Conservation (phyloP, 1,140 invertebrate genomes). For the Hyles euphorbiae region DNA sequence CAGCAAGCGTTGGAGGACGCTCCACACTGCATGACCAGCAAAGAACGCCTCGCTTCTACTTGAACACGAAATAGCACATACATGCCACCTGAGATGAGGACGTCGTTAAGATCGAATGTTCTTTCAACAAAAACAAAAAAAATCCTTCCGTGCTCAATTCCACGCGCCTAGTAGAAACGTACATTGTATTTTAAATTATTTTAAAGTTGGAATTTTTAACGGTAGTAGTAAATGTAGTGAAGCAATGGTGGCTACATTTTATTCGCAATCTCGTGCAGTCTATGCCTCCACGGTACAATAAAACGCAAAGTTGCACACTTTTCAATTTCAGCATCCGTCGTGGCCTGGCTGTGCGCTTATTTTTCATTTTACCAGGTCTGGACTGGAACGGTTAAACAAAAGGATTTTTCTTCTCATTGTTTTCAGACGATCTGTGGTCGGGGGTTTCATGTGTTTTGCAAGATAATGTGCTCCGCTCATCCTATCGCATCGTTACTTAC, state of each 20-base stretch:
- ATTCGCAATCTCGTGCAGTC: conserved; percentile 33
- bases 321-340: conserved; percentile 43
- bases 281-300: conserved; percentile 32
- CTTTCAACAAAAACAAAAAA: too few relatives aligned
- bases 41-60: too few relatives aligned
- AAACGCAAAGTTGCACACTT: conserved; percentile 43
- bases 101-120: too few relatives aligned
- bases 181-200: background rate
- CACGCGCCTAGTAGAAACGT: too few relatives aligned
- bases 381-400: conserved; percentile 44
- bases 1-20: too few relatives aligned
- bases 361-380: conserved; percentile 46
- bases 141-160: too few relatives aligned
- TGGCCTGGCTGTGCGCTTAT: conserved; percentile 34
- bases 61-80: too few relatives aligned
- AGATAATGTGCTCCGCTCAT: too few relatives aligned
- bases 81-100: too few relatives aligned
- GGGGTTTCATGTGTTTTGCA: too few relatives aligned
- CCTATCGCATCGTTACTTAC: too few relatives aligned
- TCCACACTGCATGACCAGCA: too few relatives aligned
- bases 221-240: conserved; percentile 16
- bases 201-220: conserved; percentile 9
- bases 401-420: conserved; percentile 48
- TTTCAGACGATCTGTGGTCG: conserved; percentile 11
- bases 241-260: conserved; percentile 21